Evolutionary conservation across 2,113 vertebrate species (phyloP).

Genomic region (Hippocampus barbouri): DNA sequence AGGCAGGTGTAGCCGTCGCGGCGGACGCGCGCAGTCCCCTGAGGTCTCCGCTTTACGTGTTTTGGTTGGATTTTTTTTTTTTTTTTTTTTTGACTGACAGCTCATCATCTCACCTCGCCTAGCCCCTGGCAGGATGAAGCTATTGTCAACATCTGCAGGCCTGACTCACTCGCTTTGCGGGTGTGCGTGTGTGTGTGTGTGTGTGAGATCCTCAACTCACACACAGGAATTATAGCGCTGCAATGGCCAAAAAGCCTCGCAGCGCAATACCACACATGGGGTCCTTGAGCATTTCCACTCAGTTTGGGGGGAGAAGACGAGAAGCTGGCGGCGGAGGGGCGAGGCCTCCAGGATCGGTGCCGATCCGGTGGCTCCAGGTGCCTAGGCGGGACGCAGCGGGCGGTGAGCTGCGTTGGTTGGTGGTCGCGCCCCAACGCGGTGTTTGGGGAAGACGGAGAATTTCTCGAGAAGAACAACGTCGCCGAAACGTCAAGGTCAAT

Average conservation of each 20-base stretch:
- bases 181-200: slow-evolving; percentile 16
- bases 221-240: slow-evolving; percentile 33
- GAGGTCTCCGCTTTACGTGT: neutral
- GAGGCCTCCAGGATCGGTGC: neutral
- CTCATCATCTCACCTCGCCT: slow-evolving; percentile 37
- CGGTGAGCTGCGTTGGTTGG: no score
- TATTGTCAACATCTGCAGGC: slow-evolving; percentile 60
- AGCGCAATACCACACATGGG: slow-evolving; percentile 45
- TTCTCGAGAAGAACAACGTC: no score
- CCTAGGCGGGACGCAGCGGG: no score
- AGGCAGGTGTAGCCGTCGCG: slow-evolving; percentile 53
- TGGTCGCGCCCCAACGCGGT: no score
- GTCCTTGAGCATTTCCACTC: neutral
- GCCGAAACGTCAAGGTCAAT: no score
- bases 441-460: no score
- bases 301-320: neutral
- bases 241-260: slow-evolving; percentile 38
- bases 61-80: no score
- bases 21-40: slow-evolving; percentile 39
- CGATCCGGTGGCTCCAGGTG: no score
- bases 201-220: slow-evolving; percentile 6
- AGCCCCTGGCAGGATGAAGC: slow-evolving; percentile 35
- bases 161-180: neutral
- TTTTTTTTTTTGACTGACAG: slow-evolving; percentile 49
- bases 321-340: neutral